These are phyloP conservation scores for Alviniconcha strummeri DNA, from an alignment of 2,888 invertebrate genomes.

Conservation along the genomic window DNA sequence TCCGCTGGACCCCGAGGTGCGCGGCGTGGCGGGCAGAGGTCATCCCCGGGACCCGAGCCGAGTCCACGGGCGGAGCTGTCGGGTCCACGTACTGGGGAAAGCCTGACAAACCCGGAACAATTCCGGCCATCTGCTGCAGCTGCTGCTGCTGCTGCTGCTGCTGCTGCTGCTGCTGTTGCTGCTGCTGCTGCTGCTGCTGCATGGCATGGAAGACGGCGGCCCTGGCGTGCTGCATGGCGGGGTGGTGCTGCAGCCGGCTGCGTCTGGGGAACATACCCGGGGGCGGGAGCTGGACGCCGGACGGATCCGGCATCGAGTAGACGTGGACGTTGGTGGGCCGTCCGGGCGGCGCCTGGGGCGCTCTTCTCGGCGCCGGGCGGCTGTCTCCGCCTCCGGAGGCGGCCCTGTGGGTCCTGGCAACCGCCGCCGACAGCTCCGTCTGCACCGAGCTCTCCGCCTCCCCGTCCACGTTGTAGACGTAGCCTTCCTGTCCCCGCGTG, in stretches of 20 bases:
- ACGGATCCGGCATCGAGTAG: neutral
- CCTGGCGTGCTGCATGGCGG: no score
- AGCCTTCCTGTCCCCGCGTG: neutral
- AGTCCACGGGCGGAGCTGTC: no score
- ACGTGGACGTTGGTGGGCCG: neutral
- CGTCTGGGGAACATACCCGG: neutral
- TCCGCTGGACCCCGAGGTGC: neutral
- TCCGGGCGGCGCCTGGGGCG: neutral
- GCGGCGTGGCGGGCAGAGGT: no score
- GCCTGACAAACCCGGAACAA: no score
- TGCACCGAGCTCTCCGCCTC: conserved; percentile 46
- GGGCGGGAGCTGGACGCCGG: neutral
- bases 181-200: no score
- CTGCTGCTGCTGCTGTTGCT: no score
- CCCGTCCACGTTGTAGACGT: neutral
- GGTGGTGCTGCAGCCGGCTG: no score
- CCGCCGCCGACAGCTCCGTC: conserved; percentile 45
- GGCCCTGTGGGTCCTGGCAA: conserved; percentile 32
- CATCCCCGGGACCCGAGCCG: no score
- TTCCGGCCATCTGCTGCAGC: no score
- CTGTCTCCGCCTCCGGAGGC: neutral
- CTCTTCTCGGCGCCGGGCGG: neutral
- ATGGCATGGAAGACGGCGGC: no score
- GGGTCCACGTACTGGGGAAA: no score
- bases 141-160: no score